Conservation (phyloP, 2,888 invertebrate genomes). For the Dolomedes plantarius region DNA sequence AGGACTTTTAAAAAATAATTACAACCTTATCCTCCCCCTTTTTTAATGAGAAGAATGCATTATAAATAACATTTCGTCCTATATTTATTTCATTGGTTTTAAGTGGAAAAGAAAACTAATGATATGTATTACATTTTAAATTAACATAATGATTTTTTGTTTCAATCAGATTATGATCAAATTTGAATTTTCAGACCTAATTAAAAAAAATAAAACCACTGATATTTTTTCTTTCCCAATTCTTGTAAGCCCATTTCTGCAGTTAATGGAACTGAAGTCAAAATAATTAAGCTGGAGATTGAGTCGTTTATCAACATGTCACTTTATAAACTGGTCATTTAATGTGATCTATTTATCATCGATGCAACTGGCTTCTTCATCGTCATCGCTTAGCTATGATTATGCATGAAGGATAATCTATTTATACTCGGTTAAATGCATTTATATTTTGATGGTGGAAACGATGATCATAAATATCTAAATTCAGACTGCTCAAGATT, state of each 20-base stretch:
- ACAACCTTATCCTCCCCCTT: background rate
- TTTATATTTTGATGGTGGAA: too few species aligned
- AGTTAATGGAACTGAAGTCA: background rate
- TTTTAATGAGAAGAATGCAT: background rate
- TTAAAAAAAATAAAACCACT: background rate
- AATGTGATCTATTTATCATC: background rate
- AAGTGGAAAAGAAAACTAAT: background rate
- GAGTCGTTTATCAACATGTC: slow-evolving; percentile 9
- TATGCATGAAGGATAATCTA: background rate
- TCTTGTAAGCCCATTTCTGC: background rate
- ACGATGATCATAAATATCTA: too few species aligned
- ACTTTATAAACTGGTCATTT: background rate
- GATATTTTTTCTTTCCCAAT: background rate
- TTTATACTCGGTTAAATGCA: background rate
- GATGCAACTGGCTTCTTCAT: background rate
- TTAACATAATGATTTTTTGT: slow-evolving; percentile 10
- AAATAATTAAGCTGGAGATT: background rate
- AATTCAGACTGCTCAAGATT: too few species aligned
- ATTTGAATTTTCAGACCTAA: background rate
- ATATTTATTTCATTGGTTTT: background rate
- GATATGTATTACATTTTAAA: background rate
- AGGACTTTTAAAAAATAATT: background rate
- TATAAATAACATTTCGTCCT: background rate
- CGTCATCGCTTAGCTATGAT: background rate
- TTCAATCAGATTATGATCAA: slow-evolving; percentile 8